phyloP scores from a whole-genome alignment of 2,113 vertebrate species.

The Pica pica region DNA sequence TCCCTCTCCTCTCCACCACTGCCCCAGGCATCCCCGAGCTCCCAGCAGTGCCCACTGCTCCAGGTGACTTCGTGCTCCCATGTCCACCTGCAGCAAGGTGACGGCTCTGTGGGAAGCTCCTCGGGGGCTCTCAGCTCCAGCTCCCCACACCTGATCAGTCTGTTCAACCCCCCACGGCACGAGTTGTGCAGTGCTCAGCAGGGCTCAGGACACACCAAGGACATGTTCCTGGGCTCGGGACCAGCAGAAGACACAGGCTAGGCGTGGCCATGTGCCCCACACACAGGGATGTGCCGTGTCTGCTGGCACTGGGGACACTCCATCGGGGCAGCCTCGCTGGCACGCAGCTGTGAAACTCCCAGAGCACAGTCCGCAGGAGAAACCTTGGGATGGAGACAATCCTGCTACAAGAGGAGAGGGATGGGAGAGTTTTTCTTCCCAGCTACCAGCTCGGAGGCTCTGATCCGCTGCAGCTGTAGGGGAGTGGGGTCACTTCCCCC shows the following conservation, averaged over 20 bases:
- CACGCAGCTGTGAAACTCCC: neutral
- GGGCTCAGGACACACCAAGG: neutral
- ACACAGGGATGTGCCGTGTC: fast-evolving
- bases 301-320: neutral
- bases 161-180: fast-evolving
- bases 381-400: neutral
- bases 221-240: neutral
- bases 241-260: neutral
- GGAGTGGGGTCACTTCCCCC: neutral
- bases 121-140: fast-evolving
- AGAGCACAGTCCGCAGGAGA: neutral
- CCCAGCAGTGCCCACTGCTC: neutral
- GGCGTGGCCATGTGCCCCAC: fast-evolving
- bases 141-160: fast-evolving
- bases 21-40: fast-evolving
- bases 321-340: fast-evolving
- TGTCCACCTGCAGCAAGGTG: neutral
- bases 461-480: neutral
- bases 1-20: neutral
- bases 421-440: neutral
- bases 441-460: neutral
- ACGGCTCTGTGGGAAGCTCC: neutral
- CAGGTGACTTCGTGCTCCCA: fast-evolving
- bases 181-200: neutral
- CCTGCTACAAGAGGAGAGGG: fast-evolving